phyloP scores from a whole-genome alignment of 1,140 invertebrate genomes.

The Armadillidium nasatum region DNA sequence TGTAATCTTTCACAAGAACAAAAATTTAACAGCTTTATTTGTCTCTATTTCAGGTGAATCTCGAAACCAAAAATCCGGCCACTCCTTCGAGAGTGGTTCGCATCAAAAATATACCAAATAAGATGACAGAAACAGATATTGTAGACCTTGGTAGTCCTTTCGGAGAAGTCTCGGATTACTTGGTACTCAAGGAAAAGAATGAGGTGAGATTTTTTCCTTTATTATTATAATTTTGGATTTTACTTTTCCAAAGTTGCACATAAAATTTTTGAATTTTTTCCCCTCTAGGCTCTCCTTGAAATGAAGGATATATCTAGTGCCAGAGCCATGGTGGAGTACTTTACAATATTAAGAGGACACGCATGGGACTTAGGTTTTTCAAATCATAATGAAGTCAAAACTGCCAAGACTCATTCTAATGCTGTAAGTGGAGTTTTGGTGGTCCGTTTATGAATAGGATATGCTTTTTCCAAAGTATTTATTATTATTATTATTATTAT shows the following conservation, averaged over 20 bases:
- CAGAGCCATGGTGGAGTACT: slow-evolving; percentile 90
- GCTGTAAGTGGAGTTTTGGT: slow-evolving; percentile 62
- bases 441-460: too few relatives aligned
- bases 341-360: slow-evolving; percentile 80
- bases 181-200: slow-evolving; percentile 59
- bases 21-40: too few relatives aligned
- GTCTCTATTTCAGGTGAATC: neutral
- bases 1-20: too few relatives aligned
- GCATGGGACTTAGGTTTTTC: slow-evolving; percentile 97
- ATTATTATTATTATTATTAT: too few relatives aligned
- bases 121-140: slow-evolving; percentile 93
- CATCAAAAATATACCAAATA: slow-evolving; percentile 94
- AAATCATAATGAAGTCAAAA: slow-evolving; percentile 97
- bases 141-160: slow-evolving; percentile 95
- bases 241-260: too few relatives aligned
- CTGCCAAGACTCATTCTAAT: slow-evolving; percentile 87
- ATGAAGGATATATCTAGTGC: slow-evolving; percentile 90
- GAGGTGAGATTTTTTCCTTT: slow-evolving; percentile 39
- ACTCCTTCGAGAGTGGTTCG: slow-evolving; percentile 88
- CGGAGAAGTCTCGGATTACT: slow-evolving; percentile 90
- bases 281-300: slow-evolving; percentile 87
- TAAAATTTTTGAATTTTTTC: slow-evolving; percentile 32
- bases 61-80: slow-evolving; percentile 16
- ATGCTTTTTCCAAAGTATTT: too few relatives aligned
- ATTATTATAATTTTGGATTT: neutral